Evolutionary conservation across 2,888 invertebrate genomes (phyloP).

Genomic region (Hypolimnas misippus): DNA sequence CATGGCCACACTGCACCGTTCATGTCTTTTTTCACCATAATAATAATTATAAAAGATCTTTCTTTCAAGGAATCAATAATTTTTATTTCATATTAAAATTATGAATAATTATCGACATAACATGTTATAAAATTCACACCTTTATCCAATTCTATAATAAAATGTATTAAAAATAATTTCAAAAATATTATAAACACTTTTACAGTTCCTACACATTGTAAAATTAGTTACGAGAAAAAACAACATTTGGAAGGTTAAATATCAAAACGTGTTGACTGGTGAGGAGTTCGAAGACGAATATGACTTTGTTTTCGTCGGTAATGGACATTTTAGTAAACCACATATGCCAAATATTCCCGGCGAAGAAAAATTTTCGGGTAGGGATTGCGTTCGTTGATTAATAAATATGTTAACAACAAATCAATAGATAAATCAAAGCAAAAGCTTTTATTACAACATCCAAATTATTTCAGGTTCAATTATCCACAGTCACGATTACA

Average conservation of each 20-base stretch:
- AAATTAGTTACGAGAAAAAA: constrained; percentile 56
- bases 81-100: too few species aligned
- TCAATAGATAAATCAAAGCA: not conserved
- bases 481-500: constrained; percentile 90
- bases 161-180: not conserved
- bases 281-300: constrained; percentile 75
- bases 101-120: too few species aligned
- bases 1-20: not conserved
- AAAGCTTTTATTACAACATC: too few species aligned
- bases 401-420: too few species aligned
- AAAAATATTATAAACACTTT: not conserved
- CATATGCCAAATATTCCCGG: constrained; percentile 63
- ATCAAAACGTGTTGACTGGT: constrained; percentile 58
- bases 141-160: too few species aligned
- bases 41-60: not conserved
- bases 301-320: constrained; percentile 87
- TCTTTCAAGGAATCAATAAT: too few species aligned
- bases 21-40: not conserved
- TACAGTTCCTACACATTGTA: constrained; percentile 70
- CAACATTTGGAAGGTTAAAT: constrained; percentile 65
- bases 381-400: not conserved
- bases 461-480: constrained; percentile 84
- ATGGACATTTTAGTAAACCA: constrained; percentile 83
- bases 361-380: constrained; percentile 70
- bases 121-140: too few species aligned